A percentile compares a stretch with the other conserved stretches of the same genome.
phyloP scores from a whole-genome alignment of 2,113 vertebrate genomes.

The Eidolon helvum region DNA sequence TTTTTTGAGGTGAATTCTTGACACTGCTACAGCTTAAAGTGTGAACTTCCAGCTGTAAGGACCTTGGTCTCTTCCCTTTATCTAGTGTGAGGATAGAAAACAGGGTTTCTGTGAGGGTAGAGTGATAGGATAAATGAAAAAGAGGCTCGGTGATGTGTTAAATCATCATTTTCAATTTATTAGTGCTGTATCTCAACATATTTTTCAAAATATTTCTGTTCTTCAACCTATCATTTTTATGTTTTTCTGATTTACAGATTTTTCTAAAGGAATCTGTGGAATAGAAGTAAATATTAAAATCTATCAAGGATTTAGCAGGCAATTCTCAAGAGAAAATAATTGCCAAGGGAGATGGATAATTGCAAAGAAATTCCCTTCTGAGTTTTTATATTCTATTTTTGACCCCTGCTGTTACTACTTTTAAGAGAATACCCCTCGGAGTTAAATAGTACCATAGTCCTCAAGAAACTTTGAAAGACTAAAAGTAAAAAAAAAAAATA shows the following conservation, averaged over 20 bases:
- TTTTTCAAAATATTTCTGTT: not conserved
- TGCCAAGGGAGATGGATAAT: not conserved
- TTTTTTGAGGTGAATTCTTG: not conserved
- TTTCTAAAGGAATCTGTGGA: not conserved
- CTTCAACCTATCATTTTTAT: not conserved
- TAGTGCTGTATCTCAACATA: not conserved
- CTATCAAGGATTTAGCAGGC: not conserved
- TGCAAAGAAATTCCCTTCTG: not conserved
- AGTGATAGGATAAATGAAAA: not conserved
- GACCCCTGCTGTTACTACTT: not conserved
- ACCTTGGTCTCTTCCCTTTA: not conserved
- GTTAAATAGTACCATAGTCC: not conserved
- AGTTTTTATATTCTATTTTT: not conserved
- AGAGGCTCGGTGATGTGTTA: not conserved
- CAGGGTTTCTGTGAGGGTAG: not conserved
- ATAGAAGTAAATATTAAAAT: not conserved
- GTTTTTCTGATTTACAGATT: not conserved
- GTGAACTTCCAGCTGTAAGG: not conserved
- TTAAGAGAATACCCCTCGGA: not conserved
- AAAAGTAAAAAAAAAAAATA: not conserved
- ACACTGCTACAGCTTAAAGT: not conserved
- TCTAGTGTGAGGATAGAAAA: not conserved
- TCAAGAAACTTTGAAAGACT: not conserved
- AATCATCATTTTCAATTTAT: not conserved
- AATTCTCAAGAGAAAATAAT: conserved; percentile 28